phyloP scores from a whole-genome alignment of 2,888 invertebrate species.

The Elegia similella region DNA sequence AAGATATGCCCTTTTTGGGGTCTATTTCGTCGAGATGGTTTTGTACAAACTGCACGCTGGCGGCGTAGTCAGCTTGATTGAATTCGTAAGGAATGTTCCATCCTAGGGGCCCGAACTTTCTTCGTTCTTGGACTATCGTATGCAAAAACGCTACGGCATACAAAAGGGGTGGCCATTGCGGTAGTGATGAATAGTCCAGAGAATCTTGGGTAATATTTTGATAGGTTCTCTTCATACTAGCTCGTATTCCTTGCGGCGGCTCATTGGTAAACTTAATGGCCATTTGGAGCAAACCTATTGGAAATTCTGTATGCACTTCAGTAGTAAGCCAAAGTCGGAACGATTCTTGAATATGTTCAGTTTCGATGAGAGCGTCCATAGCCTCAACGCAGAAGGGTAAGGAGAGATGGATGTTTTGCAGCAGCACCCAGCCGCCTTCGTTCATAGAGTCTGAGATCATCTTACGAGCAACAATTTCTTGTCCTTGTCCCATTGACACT shows the following conservation, averaged over 20 bases:
- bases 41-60: constrained; percentile 97
- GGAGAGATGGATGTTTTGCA: constrained; percentile 98
- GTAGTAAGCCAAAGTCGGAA: constrained; percentile 97
- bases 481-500: constrained; percentile 99
- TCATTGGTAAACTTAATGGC: constrained; percentile 99
- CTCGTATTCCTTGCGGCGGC: constrained; percentile 95
- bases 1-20: constrained; percentile 97
- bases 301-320: constrained; percentile 95
- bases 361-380: constrained; percentile 93
- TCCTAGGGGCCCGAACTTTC: constrained; percentile 97
- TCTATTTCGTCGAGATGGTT: constrained; percentile 98
- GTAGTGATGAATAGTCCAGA: constrained; percentile 93
- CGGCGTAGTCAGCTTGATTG: constrained; percentile 97
- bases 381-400: constrained; percentile 96
- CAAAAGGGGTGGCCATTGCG: constrained; percentile 96
- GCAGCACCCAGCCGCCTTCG: constrained; percentile 94
- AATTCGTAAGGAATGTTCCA: constrained; percentile 99
- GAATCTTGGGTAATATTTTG: constrained; percentile 94
- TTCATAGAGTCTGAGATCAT: constrained; percentile 90
- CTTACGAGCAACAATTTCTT: constrained; percentile 91
- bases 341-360: constrained; percentile 89
- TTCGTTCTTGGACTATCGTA: constrained; percentile 95
- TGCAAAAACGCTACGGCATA: constrained; percentile 97
- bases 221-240: constrained; percentile 96
- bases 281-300: constrained; percentile 93